Conservation (phyloP, 2,888 invertebrate genomes). For the Catocala sponsa region DNA sequence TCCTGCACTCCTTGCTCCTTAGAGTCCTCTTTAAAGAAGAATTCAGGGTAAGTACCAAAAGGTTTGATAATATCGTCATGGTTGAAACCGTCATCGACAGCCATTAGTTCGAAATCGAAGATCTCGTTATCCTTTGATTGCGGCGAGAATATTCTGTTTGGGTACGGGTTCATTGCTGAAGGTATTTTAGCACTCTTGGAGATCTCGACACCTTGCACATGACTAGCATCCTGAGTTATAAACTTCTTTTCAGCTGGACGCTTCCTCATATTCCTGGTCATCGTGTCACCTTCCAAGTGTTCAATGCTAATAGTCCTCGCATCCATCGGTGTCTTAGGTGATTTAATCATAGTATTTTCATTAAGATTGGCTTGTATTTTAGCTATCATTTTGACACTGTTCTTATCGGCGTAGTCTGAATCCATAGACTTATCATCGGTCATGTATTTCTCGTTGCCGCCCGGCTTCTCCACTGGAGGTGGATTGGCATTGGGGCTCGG, state of each 20-base stretch:
- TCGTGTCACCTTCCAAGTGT: constrained; percentile 71
- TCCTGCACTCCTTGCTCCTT: constrained; percentile 94
- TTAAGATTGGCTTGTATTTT: constrained; percentile 84
- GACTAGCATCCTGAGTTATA: constrained; percentile 77
- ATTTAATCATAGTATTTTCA: constrained; percentile 85
- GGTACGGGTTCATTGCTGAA: constrained; percentile 74
- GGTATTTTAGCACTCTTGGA: constrained; percentile 84
- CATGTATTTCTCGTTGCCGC: constrained; percentile 82
- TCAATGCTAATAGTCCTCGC: constrained; percentile 78
- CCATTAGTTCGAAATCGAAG: constrained; percentile 90
- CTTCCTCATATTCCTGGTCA: constrained; percentile 67
- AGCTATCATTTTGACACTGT: constrained; percentile 82
- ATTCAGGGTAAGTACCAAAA: constrained; percentile 90
- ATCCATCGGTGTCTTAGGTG: constrained; percentile 84
- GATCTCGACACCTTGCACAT: constrained; percentile 81
- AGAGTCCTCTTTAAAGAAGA: constrained; percentile 92
- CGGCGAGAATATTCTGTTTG: constrained; percentile 91
- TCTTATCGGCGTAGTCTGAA: constrained; percentile 78
- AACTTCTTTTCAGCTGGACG: constrained; percentile 77
- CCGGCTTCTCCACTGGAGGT: constrained; percentile 79
- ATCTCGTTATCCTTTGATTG: constrained; percentile 90
- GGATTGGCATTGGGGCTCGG: constrained; percentile 75
- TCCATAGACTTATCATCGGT: constrained; percentile 81
- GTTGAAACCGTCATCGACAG: constrained; percentile 90
- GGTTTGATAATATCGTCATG: constrained; percentile 90